phyloP scores from a whole-genome alignment of 1,140 invertebrate species.

The Agraylea sexmaculata region DNA sequence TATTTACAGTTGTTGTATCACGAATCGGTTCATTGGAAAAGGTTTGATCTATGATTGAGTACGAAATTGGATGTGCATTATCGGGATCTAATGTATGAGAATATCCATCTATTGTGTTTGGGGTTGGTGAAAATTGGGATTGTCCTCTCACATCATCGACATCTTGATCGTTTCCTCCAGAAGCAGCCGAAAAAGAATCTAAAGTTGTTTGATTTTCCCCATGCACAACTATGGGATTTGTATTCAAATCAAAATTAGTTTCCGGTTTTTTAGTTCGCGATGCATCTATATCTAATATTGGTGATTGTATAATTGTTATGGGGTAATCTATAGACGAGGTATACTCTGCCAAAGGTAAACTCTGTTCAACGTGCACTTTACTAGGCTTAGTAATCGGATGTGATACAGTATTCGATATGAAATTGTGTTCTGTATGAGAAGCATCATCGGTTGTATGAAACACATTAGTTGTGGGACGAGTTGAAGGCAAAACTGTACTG shows the following conservation, averaged over 20 bases:
- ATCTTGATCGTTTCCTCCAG: constrained; percentile 16
- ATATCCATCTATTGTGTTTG: constrained; percentile 8
- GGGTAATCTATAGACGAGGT: constrained; percentile 54
- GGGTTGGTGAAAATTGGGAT: constrained; percentile 18
- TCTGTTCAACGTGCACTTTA: constrained; percentile 42
- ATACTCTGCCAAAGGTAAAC: constrained; percentile 48
- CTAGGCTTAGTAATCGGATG: constrained; percentile 22
- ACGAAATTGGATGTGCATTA: constrained; percentile 13
- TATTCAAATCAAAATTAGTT: constrained; percentile 18
- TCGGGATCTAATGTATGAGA: constrained; percentile 2
- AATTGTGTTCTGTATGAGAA: not conserved
- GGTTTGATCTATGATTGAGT: constrained; percentile 18
- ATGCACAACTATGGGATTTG: constrained; percentile 17
- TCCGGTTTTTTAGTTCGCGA: constrained; percentile 30
- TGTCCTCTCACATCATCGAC: constrained; percentile 21
- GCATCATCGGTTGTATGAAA: not conserved
- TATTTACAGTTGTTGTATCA: constrained; percentile 20
- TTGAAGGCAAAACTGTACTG: not conserved
- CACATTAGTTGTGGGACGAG: constrained; percentile 22
- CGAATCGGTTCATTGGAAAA: constrained; percentile 11
- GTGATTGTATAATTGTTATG: constrained; percentile 47
- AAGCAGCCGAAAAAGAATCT: constrained; percentile 20
- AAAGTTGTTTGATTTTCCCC: constrained; percentile 22
- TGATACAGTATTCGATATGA: constrained; percentile 18
- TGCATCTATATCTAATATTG: constrained; percentile 45